Conservation (phyloP, 2,888 invertebrate genomes). For the Drosophila antonietae region DNA sequence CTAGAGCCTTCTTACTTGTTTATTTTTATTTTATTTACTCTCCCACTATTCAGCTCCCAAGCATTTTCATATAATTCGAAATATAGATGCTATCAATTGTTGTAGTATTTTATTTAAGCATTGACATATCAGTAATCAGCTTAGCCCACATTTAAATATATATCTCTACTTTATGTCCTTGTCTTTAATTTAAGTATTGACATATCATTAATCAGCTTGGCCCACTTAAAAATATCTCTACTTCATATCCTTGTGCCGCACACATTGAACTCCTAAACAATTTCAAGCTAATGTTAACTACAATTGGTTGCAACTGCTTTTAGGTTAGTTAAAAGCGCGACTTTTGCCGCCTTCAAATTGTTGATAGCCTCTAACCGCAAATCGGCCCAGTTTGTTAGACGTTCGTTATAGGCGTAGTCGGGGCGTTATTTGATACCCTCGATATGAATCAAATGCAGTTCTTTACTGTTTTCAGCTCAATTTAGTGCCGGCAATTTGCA, state of each 20-base stretch:
- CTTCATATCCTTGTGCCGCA: constrained; percentile 4
- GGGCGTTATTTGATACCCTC: constrained; percentile 32
- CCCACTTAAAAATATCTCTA: neutral
- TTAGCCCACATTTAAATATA: neutral
- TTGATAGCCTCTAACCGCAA: constrained; percentile 28
- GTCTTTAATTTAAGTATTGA: neutral
- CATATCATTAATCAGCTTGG: constrained; percentile 1
- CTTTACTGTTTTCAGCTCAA: constrained; percentile 32
- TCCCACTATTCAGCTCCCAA: too few relatives aligned
- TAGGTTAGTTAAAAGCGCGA: constrained; percentile 39
- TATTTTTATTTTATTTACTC: too few relatives aligned
- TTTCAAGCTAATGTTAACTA: constrained; percentile 3
- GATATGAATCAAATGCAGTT: constrained; percentile 58
- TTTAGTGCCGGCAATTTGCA: constrained; percentile 59
- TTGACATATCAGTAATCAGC: constrained; percentile 1
- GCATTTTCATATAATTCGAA: neutral
- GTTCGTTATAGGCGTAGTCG: constrained; percentile 27
- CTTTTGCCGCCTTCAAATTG: constrained; percentile 44
- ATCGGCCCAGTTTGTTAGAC: constrained; percentile 38
- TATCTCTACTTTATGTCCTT: constrained; percentile 7
- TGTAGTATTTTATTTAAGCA: neutral
- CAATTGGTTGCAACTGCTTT: constrained; percentile 11
- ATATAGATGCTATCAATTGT: too few relatives aligned
- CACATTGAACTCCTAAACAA: neutral
- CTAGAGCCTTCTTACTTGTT: too few relatives aligned